Conservation (phyloP, 2,888 invertebrate species). For the Lumbricus terrestris region DNA sequence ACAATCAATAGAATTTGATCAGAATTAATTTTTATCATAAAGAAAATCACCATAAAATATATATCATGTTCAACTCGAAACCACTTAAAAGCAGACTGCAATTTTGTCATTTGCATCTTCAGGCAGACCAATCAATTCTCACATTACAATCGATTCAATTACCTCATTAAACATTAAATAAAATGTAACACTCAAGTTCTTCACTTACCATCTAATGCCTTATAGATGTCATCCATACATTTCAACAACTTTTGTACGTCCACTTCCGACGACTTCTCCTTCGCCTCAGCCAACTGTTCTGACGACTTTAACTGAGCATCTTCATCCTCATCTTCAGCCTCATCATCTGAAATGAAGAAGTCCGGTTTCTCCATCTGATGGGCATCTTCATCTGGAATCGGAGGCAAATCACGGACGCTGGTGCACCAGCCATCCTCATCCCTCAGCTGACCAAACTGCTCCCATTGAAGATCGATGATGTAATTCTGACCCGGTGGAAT, state of each 20-base stretch:
- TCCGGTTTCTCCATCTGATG: slow-evolving; percentile 3
- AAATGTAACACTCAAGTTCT: not conserved
- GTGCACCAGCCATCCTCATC: not conserved
- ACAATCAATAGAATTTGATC: not conserved
- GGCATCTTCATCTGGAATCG: not conserved
- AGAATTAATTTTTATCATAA: not conserved
- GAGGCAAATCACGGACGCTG: not conserved
- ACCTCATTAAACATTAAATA: not conserved
- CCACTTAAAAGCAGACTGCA: not conserved
- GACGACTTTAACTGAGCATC: not conserved
- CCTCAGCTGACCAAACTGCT: not conserved
- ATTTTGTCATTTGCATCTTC: not conserved
- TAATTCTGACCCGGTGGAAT: not conserved
- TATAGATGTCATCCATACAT: not conserved
- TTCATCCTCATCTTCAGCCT: not conserved
- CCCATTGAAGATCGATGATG: not conserved
- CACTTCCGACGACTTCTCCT: not conserved
- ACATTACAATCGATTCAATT: not conserved
- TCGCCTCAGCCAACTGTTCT: not conserved
- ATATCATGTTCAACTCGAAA: not conserved
- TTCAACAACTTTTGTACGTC: not conserved
- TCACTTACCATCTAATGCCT: not conserved
- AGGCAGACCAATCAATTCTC: not conserved
- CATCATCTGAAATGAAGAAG: slow-evolving; percentile 8
- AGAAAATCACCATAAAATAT: not conserved